Evolutionary conservation across 2,797 vertebrate genomes (phyloP), one percentile per base, ranked within the genome.

Genomic region (Hydrophis major): DNA sequence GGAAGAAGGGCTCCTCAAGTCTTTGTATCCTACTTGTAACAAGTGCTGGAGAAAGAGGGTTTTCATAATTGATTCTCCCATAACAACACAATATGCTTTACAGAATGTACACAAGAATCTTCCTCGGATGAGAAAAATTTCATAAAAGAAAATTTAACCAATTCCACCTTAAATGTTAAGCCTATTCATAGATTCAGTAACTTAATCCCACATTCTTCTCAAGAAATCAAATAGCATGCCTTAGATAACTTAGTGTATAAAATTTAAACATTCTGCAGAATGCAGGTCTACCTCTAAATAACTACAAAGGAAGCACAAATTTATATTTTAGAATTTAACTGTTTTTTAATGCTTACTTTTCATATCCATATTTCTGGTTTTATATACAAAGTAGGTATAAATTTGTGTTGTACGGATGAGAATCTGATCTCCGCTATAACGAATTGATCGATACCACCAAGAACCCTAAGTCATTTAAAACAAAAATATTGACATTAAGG

Each of bases 321-420:
- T 14, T 74, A 6, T 42, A 28, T 14, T 56, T 88, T 57, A 57
- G 66, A 69, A 61, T 57, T 47, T 91, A 91, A 25, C 63, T n/a
- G 86, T 20, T 94, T 60, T 94, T 94, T 92, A 53, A 93, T 11
- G 98, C 99, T 99, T 97, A 99, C 99, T 98, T 96, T 99, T 99
- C 99, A 99, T 99, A 97, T 99, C 99, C 99, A 99, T 99, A 95
- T 99, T 99, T 27, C 99, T 98, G 0, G 99, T 99, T 98, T 99
- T 99, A 97, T 99, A 99, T 98, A 99, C 99, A 97, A 99, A 99
- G 96, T 99, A 99, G 2, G 99, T 99, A 96, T 99, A 99, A 96
- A 99, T 99, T 95, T 99, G 99, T 4, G 99, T 99, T 37, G 99
- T 99, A 94, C 99, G 99, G 94, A 99, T 99, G 96, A 99, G 98